These are phyloP conservation scores for Bugulina stolonifera DNA, from an alignment of 2,888 invertebrate species.

Conservation along the genomic window DNA sequence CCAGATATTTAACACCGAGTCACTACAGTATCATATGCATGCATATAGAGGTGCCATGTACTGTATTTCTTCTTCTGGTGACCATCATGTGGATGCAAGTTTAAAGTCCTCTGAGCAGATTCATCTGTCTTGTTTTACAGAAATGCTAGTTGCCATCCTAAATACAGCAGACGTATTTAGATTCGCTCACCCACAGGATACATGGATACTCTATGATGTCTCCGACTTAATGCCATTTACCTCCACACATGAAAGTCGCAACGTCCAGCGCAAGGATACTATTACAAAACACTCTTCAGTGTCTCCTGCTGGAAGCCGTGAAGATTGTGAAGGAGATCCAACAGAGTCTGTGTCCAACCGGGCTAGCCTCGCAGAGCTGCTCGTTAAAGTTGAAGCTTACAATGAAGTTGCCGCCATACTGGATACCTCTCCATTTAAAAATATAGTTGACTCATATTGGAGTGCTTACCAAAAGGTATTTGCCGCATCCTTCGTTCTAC, in stretches of 20 bases:
- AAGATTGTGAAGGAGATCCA: constrained; percentile 1
- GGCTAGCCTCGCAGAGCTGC: constrained; percentile 8
- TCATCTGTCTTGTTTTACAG: too few species aligned
- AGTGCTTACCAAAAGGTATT: constrained; percentile 23
- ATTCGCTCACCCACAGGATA: constrained; percentile 33
- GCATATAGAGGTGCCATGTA: too few species aligned
- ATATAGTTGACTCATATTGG: constrained; percentile 22
- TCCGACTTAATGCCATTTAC: constrained; percentile 34
- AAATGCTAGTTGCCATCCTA: constrained; percentile 38
- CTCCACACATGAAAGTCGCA: background rate
- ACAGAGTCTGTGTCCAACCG: background rate
- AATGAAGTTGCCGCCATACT: constrained; percentile 9
- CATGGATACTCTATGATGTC: constrained; percentile 37
- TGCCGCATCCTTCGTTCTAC: background rate
- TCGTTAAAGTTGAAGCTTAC: constrained; percentile 12
- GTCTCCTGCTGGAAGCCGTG: background rate
- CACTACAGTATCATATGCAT: too few species aligned
- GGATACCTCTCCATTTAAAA: constrained; percentile 4
- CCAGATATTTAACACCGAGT: too few species aligned
- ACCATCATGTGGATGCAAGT: too few species aligned
- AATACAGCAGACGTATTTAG: constrained; percentile 36
- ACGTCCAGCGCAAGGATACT: background rate
- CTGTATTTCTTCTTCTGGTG: too few species aligned
- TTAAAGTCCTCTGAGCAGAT: too few species aligned
- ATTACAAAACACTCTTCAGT: background rate